Evolutionary conservation across 2,888 invertebrate species (phyloP).

Genomic region (Chalcosyrphus nemorum): DNA sequence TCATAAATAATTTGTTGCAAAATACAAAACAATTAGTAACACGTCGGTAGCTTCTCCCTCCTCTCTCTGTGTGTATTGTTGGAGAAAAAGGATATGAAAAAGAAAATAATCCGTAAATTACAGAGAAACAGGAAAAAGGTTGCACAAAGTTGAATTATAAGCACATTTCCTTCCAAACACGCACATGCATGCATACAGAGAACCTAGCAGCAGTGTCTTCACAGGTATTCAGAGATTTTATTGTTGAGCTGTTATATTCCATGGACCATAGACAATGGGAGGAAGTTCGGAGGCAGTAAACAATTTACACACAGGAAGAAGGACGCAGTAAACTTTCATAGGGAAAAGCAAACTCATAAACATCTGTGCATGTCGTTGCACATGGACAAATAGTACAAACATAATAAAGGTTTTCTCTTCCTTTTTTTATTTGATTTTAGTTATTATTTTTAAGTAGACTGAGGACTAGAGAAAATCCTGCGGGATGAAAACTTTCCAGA

Average conservation of each 20-base stretch:
- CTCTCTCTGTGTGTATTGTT: neutral
- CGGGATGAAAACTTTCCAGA: neutral
- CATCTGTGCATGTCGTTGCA: neutral
- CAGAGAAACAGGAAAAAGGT: slow-evolving; percentile 23
- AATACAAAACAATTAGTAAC: slow-evolving; percentile 28
- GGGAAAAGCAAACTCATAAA: slow-evolving; percentile 26
- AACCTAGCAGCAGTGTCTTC: neutral
- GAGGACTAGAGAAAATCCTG: neutral
- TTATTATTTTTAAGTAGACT: neutral
- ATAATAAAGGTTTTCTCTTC: too few relatives aligned
- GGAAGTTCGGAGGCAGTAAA: slow-evolving; percentile 22
- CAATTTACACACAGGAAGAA: slow-evolving; percentile 23
- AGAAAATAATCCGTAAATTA: slow-evolving; percentile 33
- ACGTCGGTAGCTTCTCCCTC: neutral
- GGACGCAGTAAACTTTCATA: slow-evolving; percentile 3
- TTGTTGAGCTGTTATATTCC: neutral
- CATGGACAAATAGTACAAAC: neutral
- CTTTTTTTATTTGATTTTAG: neutral
- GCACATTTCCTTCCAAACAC: slow-evolving; percentile 23
- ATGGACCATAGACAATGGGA: slow-evolving; percentile 1
- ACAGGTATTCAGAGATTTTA: slow-evolving; percentile 8
- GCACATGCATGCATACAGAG: too few relatives aligned
- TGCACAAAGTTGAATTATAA: slow-evolving; percentile 30
- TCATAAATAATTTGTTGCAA: slow-evolving; percentile 1
- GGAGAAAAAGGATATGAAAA: neutral